Conservation (phyloP, 2,888 invertebrate genomes). For the Hypercompe scribonia region DNA sequence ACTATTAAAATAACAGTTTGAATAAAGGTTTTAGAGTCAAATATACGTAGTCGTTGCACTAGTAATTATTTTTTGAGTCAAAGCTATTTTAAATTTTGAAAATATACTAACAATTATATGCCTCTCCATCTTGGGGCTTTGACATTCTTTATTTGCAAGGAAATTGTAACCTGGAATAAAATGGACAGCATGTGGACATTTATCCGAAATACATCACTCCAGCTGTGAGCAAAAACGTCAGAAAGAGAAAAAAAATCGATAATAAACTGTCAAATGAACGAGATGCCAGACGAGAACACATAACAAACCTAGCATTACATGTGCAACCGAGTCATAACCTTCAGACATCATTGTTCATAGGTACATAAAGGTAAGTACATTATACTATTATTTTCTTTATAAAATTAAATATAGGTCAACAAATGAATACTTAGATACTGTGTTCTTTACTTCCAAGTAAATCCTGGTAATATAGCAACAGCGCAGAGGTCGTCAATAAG, state of each 20-base stretch:
- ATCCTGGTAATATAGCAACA: background rate
- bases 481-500: background rate
- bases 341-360: background rate
- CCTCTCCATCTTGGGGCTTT: background rate
- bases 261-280: too few species aligned
- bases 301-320: too few species aligned
- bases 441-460: background rate
- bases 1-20: too few species aligned
- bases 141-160: background rate
- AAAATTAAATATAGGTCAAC: background rate
- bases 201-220: too few species aligned
- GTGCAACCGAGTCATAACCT: background rate
- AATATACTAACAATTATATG: background rate
- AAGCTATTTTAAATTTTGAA: too few species aligned
- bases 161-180: background rate
- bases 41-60: too few species aligned
- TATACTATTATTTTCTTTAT: background rate
- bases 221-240: too few species aligned
- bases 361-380: background rate
- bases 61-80: too few species aligned
- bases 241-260: too few species aligned
- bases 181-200: too few species aligned
- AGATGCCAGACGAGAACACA: too few species aligned
- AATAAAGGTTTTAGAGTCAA: too few species aligned
- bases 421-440: background rate